Conservation (phyloP, 2,888 invertebrate species). For the Andrena fulva region DNA sequence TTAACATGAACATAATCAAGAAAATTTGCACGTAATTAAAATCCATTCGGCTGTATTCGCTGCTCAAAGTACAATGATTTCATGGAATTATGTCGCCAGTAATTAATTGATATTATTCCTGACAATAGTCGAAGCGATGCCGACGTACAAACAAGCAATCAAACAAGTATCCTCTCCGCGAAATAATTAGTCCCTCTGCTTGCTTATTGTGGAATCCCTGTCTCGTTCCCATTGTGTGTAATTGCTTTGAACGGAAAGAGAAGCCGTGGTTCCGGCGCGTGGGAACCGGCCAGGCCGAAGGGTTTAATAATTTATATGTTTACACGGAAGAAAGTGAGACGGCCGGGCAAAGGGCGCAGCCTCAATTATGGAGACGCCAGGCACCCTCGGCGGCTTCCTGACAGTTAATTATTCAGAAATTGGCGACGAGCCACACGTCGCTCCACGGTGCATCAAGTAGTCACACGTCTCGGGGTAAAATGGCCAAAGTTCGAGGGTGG, state of each 20-base stretch:
- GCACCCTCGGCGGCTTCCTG: constrained; percentile 29
- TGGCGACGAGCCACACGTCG: constrained; percentile 52
- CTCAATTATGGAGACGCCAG: constrained; percentile 49
- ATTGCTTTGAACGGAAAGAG: constrained; percentile 1
- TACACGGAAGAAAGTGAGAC: constrained; percentile 36
- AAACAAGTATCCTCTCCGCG: neutral
- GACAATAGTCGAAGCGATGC: too few relatives aligned
- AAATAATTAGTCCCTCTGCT: neutral
- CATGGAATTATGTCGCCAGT: too few relatives aligned
- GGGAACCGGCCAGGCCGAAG: neutral
- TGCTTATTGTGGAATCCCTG: neutral
- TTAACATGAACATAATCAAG: constrained; percentile 4
- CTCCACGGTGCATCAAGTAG: constrained; percentile 6
- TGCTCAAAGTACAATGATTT: too few relatives aligned
- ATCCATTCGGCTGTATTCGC: neutral
- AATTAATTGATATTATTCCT: too few relatives aligned
- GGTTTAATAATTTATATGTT: constrained; percentile 46
- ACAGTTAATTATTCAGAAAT: constrained; percentile 66
- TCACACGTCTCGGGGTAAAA: constrained; percentile 21
- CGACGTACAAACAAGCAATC: neutral
- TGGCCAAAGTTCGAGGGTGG: constrained; percentile 45
- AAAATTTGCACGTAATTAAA: neutral
- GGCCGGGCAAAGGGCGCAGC: constrained; percentile 29
- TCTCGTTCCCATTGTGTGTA: neutral
- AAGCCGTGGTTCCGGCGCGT: neutral